These are phyloP conservation scores for Montipora sp. DNA, from an alignment of 64 coral and sea anemone species.

Conservation along the genomic window DNA sequence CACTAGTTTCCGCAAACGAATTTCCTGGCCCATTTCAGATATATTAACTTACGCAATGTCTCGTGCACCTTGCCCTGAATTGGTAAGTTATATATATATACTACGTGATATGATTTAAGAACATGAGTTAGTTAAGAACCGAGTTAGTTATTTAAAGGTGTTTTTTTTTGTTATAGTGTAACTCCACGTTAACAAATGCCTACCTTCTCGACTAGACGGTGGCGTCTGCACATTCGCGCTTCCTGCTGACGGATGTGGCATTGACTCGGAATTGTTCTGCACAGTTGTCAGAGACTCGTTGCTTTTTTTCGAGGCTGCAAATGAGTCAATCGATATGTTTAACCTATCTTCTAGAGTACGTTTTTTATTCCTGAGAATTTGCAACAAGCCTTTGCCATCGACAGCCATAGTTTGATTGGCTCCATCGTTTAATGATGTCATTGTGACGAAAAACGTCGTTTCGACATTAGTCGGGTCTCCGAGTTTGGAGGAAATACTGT, in stretches of 20 bases:
- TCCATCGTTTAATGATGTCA: slow-evolving; percentile 49
- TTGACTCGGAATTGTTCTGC: background rate
- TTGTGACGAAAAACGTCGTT: slow-evolving; percentile 65
- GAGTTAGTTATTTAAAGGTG: too few species aligned
- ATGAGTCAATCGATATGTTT: slow-evolving; percentile 73
- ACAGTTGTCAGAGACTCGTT: background rate
- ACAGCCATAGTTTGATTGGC: slow-evolving; percentile 62
- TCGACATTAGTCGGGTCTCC: slow-evolving; percentile 17
- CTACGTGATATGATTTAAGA: too few species aligned
- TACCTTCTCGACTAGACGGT: slow-evolving; percentile 15
- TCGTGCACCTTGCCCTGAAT: background rate
- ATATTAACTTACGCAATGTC: background rate
- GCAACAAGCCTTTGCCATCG: slow-evolving; percentile 49
- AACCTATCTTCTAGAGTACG: slow-evolving; percentile 54
- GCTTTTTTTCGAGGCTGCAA: slow-evolving; percentile 38
- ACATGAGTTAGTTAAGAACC: too few species aligned
- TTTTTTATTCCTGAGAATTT: slow-evolving; percentile 64
- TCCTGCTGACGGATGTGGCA: slow-evolving; percentile 35
- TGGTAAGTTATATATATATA: background rate
- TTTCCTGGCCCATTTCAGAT: too few species aligned
- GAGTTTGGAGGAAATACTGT: slow-evolving; percentile 54
- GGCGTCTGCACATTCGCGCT: slow-evolving; percentile 35
- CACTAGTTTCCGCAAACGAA: too few species aligned
- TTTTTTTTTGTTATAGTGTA: background rate
- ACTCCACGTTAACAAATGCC: background rate